Evolutionary conservation across 1,140 invertebrate species (phyloP), one percentile per base, ranked within the genome.

Genomic region (Drosophila ogumai): DNA sequence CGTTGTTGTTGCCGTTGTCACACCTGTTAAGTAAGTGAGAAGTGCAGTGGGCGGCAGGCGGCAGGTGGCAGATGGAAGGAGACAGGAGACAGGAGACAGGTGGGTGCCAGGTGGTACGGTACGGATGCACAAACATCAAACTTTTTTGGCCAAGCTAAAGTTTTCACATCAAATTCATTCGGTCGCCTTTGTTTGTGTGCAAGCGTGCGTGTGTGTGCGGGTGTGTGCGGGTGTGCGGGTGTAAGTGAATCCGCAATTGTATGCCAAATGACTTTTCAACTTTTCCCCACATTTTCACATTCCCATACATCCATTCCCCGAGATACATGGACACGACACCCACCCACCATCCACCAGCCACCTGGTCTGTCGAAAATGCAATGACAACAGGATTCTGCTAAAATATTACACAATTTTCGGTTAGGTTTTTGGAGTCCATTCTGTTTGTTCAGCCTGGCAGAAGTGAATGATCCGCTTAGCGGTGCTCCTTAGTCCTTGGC

Each of bases 151-250:
- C 41, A 61, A 19, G 41, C 59, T 22, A 85, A 78, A 82, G 75
- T 76, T 87, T 87, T 79, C 75, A 88, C 71, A 88, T 88, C 76
- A 87, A 87, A 88, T 87, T 87, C 82, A 88, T 88, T 82, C 79
- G 82, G 49, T 67, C 58, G 76, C 66, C 65, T 79, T 79, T 71
- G 79, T 50, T 44, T 47, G 44, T 31, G 43, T 57, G 61, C 32
- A 55, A 44, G 44, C 28, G 65, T 68, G 46, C 50, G 46, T 61
- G 49, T 64, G 65, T 75, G 79, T 75, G 65, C 6, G 3, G 5
- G 25, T 28, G 25, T 28, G 25, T 28, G 25, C 6, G 46, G 50
- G 46, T 61, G 50, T 65, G 46, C 32, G 55, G 41, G 65, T 58
- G 49, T 67, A 69, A 78, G 79, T 75, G 65, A 75, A 75, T 81